phyloP scores from a whole-genome alignment of 2,888 invertebrate species.

The Sphaeridia pumilis region DNA sequence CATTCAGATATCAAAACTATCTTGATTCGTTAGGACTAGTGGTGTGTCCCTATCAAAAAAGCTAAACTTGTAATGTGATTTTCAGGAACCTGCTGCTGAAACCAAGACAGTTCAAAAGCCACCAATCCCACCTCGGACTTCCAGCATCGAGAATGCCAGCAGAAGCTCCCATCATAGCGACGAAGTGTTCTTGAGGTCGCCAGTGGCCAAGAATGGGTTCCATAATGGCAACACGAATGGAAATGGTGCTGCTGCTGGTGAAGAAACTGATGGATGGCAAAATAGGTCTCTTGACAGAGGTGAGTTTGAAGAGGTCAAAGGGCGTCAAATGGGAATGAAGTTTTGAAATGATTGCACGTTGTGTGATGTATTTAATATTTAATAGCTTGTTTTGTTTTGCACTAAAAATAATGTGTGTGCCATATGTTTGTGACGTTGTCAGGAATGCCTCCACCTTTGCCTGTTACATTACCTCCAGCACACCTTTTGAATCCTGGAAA shows the following conservation, averaged over 20 bases:
- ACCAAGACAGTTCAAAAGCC: constrained; percentile 22
- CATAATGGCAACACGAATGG: constrained; percentile 15
- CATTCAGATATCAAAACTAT: too few relatives aligned
- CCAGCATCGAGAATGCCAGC: constrained; percentile 19
- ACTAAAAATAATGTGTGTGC: background rate
- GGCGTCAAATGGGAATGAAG: too few relatives aligned
- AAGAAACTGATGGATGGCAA: constrained; percentile 11
- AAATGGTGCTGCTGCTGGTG: constrained; percentile 5
- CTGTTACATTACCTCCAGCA: constrained; percentile 22
- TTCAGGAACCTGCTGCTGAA: constrained; percentile 15
- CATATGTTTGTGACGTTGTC: background rate
- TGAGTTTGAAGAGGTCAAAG: constrained; percentile 14
- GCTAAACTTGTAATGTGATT: too few relatives aligned
- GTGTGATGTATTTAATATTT: too few relatives aligned
- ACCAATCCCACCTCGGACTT: constrained; percentile 30
- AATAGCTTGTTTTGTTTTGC: constrained; percentile 13
- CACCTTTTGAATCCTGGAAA: constrained; percentile 16
- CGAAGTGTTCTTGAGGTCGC: constrained; percentile 10
- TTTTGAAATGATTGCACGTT: too few relatives aligned
- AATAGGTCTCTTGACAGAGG: constrained; percentile 19
- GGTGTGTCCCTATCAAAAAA: too few relatives aligned
- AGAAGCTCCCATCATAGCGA: constrained; percentile 12
- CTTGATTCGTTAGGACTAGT: too few relatives aligned
- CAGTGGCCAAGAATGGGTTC: constrained; percentile 13
- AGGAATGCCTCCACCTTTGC: constrained; percentile 24